Conservation (phyloP, 2,888 invertebrate genomes). For the Pachymerium ferrugineum region DNA sequence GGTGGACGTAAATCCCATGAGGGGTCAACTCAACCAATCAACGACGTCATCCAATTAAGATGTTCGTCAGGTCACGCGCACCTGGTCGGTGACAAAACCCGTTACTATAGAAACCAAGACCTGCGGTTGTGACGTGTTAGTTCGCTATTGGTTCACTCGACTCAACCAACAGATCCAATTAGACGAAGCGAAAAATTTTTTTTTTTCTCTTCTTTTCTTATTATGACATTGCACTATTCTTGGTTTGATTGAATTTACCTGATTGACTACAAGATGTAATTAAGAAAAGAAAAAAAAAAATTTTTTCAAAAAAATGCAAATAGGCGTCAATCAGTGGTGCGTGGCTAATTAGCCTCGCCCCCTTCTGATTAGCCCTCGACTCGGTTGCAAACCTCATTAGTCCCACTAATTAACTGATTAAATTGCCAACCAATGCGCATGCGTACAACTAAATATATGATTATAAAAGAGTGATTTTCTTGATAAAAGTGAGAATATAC, state of each 20-base stretch:
- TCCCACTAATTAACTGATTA: constrained; percentile 13
- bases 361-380: constrained; percentile 9
- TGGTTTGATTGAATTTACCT: neutral
- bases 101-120: neutral
- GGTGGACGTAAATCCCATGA: neutral
- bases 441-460: neutral
- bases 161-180: constrained; percentile 8
- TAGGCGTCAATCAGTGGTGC: neutral
- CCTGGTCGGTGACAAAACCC: constrained; percentile 13
- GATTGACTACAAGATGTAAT: neutral
- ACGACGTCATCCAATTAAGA: constrained; percentile 8
- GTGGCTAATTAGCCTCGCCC: neutral
- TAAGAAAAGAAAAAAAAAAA: neutral
- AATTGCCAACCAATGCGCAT: neutral
- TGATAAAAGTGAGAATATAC: no score
- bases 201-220: neutral
- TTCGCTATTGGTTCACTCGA: neutral
- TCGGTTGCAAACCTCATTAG: neutral
- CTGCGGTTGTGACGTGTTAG: neutral
- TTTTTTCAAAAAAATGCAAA: neutral
- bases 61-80: neutral
- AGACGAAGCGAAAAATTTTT: neutral
- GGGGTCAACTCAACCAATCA: neutral
- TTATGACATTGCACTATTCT: neutral
- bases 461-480: no score